Conservation (phyloP, 2,888 invertebrate species). For the Machimus rusticus region DNA sequence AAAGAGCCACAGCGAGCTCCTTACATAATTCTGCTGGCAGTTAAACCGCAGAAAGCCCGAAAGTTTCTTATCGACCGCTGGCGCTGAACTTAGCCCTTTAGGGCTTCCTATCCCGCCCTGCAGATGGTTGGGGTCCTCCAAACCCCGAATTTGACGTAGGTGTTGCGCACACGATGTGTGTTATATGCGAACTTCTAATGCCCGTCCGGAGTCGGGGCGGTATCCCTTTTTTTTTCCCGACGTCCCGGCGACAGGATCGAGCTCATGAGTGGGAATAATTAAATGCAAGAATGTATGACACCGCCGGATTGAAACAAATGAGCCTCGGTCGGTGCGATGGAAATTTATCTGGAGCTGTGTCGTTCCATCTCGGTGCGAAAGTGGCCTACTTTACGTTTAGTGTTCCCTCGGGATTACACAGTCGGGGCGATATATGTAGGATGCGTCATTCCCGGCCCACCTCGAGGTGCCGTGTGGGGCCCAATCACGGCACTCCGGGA, state of each 20-base stretch:
- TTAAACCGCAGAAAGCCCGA: conserved; percentile 21
- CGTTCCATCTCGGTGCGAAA: not conserved
- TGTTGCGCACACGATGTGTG: not conserved
- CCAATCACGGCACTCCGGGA: conserved; percentile 26
- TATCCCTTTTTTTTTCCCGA: not conserved
- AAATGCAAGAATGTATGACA: conserved; percentile 17
- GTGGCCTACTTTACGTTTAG: conserved; percentile 29
- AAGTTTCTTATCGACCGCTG: conserved; percentile 31
- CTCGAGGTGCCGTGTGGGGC: conserved; percentile 12
- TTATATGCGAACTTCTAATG: not conserved
- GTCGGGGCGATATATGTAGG: not conserved
- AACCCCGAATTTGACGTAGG: not conserved
- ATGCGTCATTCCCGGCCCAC: not conserved
- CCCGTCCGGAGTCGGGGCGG: not conserved
- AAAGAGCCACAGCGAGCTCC: not conserved
- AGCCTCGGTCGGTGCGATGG: conserved; percentile 17
- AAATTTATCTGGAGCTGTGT: not conserved
- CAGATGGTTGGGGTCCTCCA: not conserved
- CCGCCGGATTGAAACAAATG: conserved; percentile 18
- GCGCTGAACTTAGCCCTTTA: conserved; percentile 6
- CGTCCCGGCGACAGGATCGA: not conserved
- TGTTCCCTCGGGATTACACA: conserved; percentile 1
- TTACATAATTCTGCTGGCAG: conserved; percentile 5
- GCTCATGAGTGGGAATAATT: conserved; percentile 8
- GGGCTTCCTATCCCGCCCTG: not conserved